phyloP scores from a whole-genome alignment of 2,888 invertebrate genomes.

The Epinotia demarniana region DNA sequence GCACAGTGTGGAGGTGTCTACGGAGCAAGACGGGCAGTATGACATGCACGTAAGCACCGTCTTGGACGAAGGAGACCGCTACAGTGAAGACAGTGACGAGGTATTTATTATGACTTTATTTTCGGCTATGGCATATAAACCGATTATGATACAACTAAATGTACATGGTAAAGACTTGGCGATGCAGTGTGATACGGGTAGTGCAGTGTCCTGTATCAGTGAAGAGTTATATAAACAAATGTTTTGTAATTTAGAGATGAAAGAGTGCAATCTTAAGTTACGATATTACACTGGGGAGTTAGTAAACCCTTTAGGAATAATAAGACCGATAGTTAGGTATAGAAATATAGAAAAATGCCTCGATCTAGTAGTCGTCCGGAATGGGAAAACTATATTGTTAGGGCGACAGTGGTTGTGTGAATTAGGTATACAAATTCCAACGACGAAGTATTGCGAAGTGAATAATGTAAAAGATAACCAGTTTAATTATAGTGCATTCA shows the following conservation, averaged over 20 bases:
- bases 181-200: conserved; percentile 46
- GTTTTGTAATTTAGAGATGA: no score
- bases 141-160: not conserved
- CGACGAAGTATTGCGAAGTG: no score
- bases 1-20: not conserved
- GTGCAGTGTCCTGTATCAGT: conserved; percentile 44
- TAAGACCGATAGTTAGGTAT: conserved; percentile 33
- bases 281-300: conserved; percentile 24
- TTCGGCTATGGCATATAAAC: not conserved
- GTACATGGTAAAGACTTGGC: conserved; percentile 8
- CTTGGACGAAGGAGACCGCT: no score
- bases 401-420: conserved; percentile 26
- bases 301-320: conserved; percentile 32
- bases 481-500: no score
- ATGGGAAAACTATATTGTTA: conserved; percentile 16
- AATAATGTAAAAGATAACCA: no score
- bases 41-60: not conserved
- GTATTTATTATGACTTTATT: conserved; percentile 3
- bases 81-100: conserved; percentile 28
- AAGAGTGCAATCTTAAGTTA: no score
- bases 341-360: conserved; percentile 17
- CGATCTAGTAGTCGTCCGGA: conserved; percentile 34
- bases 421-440: not conserved
- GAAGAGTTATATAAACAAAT: not conserved
- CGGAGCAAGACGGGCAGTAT: no score